phyloP scores from a whole-genome alignment of 2,888 invertebrate species.

The Ectobius pallidus region DNA sequence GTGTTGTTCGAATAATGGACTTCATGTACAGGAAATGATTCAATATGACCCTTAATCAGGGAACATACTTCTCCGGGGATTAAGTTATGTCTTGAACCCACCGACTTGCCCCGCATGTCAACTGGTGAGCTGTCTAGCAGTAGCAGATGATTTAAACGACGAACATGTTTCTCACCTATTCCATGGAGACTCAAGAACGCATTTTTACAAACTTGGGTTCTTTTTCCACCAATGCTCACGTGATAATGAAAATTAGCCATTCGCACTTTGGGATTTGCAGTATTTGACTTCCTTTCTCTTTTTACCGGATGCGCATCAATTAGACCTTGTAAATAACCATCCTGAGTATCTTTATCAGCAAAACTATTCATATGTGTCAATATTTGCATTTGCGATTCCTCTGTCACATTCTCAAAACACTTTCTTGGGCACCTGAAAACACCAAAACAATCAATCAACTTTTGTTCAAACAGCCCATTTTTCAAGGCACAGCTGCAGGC shows the following conservation, averaged over 20 bases:
- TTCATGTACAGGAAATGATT: background rate
- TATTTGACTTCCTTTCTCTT: background rate
- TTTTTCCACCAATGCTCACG: background rate
- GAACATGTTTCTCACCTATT: background rate
- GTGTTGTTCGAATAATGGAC: background rate
- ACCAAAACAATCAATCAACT: too few relatives aligned
- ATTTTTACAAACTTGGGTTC: background rate
- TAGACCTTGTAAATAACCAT: background rate
- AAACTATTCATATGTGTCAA: too few relatives aligned
- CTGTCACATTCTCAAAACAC: too few relatives aligned
- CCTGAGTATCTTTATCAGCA: background rate
- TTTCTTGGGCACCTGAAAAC: too few relatives aligned
- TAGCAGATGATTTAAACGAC: background rate
- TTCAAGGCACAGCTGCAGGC: too few relatives aligned
- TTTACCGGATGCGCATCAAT: background rate
- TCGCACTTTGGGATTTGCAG: background rate
- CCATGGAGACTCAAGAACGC: background rate
- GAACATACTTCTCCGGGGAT: background rate
- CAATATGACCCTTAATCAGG: background rate
- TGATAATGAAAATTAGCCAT: background rate
- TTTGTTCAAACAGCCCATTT: too few relatives aligned
- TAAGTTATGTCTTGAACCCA: background rate
- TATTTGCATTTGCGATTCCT: too few relatives aligned
- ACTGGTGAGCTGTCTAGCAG: background rate
- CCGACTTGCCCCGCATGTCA: background rate